phyloP scores from a whole-genome alignment of 2,797 vertebrate genomes.

The Crypturellus tataupa region DNA sequence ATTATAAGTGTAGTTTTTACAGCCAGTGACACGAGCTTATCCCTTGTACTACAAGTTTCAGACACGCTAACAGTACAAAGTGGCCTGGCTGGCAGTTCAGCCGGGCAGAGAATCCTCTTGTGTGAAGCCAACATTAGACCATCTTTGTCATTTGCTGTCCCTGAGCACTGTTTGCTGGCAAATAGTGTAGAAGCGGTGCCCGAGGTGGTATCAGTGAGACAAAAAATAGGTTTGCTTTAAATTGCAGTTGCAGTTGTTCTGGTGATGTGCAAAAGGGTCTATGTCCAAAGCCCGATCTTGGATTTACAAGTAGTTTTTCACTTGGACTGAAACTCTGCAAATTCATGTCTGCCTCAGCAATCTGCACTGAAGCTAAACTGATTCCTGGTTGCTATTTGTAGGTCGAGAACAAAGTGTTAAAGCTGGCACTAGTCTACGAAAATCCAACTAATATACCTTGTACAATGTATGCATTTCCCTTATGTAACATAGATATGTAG shows the following conservation, averaged over 20 bases:
- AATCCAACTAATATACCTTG: not conserved
- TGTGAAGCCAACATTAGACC: fast-evolving
- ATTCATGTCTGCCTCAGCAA: not conserved
- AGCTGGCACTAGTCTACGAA: not conserved
- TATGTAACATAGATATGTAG: not conserved
- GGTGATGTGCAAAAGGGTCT: not conserved
- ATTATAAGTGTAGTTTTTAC: not conserved
- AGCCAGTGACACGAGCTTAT: not conserved
- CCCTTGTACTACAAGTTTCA: not conserved
- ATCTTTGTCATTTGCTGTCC: not conserved
- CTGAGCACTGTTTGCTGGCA: no score
- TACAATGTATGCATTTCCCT: slow-evolving; percentile 5
- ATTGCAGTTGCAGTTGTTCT: not conserved
- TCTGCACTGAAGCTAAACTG: not conserved
- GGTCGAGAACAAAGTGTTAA: not conserved
- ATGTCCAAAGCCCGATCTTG: not conserved
- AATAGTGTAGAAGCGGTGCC: not conserved
- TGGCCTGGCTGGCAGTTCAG: no score
- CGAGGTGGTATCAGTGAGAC: not conserved
- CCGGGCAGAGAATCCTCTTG: not conserved
- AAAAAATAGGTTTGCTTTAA: not conserved
- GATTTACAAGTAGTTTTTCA: not conserved
- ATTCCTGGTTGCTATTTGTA: not conserved
- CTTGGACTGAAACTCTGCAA: not conserved
- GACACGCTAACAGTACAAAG: not conserved